These are phyloP conservation scores for Glaucomys volans DNA, from an alignment of 2,113 vertebrate genomes.

Conservation along the genomic window DNA sequence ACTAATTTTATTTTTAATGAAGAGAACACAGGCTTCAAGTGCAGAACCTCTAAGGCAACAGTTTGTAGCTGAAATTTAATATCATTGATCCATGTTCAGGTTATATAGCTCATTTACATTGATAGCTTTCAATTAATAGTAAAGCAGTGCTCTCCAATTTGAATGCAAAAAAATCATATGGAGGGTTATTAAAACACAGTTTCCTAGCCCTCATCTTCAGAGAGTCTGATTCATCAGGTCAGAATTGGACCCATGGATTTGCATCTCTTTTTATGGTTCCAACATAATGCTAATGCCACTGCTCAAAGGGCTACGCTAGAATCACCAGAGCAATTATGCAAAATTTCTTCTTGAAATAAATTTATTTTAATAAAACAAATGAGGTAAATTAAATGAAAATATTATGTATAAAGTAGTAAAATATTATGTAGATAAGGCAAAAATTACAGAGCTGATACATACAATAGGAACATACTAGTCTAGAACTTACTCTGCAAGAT, in stretches of 20 bases:
- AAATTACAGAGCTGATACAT: not conserved
- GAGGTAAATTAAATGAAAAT: not conserved
- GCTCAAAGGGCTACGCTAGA: too few relatives aligned
- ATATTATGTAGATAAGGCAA: not conserved
- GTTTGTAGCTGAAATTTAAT: not conserved
- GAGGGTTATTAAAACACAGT: not conserved
- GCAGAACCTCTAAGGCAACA: not conserved
- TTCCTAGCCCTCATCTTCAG: not conserved
- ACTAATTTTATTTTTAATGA: not conserved
- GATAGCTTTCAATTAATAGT: not conserved
- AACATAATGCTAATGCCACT: not conserved
- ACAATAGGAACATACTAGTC: not conserved
- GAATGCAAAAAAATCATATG: not conserved
- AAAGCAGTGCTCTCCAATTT: not conserved
- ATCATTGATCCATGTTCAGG: not conserved
- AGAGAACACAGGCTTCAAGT: not conserved
- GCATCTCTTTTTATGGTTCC: not conserved
- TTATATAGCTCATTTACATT: not conserved
- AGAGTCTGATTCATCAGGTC: not conserved
- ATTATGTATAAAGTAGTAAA: not conserved
- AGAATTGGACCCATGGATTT: not conserved
- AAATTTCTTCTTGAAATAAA: not conserved
- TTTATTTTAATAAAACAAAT: conserved; percentile 11
- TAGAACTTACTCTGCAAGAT: not conserved
- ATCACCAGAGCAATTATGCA: not conserved